Conservation (phyloP, 2,113 vertebrate genomes). For the Lagopus muta region DNA sequence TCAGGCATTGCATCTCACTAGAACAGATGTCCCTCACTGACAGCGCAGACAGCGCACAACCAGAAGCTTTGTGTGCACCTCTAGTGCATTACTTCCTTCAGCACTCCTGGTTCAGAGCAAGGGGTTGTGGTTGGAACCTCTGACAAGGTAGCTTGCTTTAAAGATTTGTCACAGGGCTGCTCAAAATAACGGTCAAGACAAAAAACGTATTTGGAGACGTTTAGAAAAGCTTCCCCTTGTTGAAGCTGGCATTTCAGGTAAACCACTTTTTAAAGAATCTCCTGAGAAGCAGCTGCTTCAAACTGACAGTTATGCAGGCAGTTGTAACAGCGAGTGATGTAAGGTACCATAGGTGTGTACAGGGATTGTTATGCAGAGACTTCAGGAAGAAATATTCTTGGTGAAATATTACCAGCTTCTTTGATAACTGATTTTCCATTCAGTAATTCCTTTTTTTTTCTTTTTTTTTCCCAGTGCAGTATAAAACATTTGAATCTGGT, state of each 20-base stretch:
- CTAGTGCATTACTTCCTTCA: background rate
- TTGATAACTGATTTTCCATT: background rate
- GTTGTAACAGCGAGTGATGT: background rate
- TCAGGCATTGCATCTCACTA: background rate
- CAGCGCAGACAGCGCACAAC: fast-evolving
- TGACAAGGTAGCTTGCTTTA: background rate
- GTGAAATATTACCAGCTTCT: background rate
- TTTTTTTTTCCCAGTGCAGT: background rate
- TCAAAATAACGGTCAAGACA: background rate
- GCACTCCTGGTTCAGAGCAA: background rate
- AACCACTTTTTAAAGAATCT: background rate
- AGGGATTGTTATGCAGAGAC: background rate
- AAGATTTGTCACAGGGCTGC: background rate
- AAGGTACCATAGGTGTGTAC: background rate
- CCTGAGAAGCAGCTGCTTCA: background rate
- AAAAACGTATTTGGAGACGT: background rate
- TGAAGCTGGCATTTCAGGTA: background rate
- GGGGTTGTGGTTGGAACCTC: background rate
- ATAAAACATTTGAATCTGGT: background rate
- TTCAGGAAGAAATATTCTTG: background rate
- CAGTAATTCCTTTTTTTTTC: background rate
- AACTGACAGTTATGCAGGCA: background rate
- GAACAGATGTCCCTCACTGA: fast-evolving
- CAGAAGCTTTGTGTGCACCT: background rate
- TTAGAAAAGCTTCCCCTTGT: background rate